Evolutionary conservation across 1,140 invertebrate species (phyloP), one percentile per base, ranked within the genome.

Genomic region (Ostrea edulis): DNA sequence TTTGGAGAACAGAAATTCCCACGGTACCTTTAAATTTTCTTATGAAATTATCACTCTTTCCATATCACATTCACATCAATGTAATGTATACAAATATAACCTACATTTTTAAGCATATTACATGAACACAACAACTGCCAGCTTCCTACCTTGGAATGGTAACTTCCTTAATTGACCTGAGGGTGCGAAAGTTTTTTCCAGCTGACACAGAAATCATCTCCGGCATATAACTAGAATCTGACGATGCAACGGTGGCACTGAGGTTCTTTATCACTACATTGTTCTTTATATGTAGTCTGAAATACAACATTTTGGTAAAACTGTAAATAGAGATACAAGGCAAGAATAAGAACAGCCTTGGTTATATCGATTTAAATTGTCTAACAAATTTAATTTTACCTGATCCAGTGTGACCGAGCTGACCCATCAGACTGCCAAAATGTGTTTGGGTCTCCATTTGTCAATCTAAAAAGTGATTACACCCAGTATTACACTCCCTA

Each of bases 341-440:
- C 54, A 17, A 55, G 9, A 5, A 12, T 20, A 9, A 3, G 77
- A 44, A 44, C 7, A 8, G 17, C 8, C 2, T 71, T 9, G 20
- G n/a, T 14, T 44, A 14, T 20, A 44, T 12, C 0, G 77, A 14
- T 71, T 71, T 20, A 71, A 35, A 35, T 35, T 81, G 3, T 51
- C 44, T 8, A 3, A 1, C 20, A 22, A 11, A n/a, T 20, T 20
- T 62, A 81, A 4, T 53, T 35, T 53, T 87, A 95, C 94, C 94
- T 93, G 84, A 95, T 94, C 92, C 92, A 95, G 84, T 95, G 94
- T 35, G 94, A 94, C 29, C 94, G 88, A 25, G 94, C 94, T 54
- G 93, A 91, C 12, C 94, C 94, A 90, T 95, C 94, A 11, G 94
- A 95, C 89, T 95, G 94, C 94, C 94, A 95, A 82, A 92, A 95